Base-by-base conservation (phyloP, 2,113 vertebrate genomes). In the Callipepla californica region DNA sequence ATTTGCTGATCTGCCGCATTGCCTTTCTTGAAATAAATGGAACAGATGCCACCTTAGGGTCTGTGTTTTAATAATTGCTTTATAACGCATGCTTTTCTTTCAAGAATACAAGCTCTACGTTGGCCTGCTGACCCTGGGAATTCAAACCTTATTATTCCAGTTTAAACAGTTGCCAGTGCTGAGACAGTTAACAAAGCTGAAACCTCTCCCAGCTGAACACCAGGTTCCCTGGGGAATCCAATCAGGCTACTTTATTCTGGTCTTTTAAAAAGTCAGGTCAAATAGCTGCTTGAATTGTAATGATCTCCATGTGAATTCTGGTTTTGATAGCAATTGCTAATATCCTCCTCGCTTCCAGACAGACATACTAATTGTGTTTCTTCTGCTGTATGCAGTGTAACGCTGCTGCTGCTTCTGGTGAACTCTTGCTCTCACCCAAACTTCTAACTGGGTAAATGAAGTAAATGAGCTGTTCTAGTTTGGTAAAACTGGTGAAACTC, bases 71-170 rank as follows among this genome's bases (percentile, higher is more conserved):
- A 80, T 85, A 79, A 89, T 92, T 85, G 47, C 36, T 91, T 93
- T 83, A 87, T 91, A 94, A 95, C 74, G 18, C 18, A 48, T 28
- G 55, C 21, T 77, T 73, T 95, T 87, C 28, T 94, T 89, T 74
- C 53, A 68, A 93, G 95, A 87, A 87, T 61, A 80, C 79, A 74
- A 25, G 83, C 48, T 61, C 59, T 51, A n/a, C 23, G 11, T 74
- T 91, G 93, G 87, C 76, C 87, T 92, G 40, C 38, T 96, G 91
- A 92, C 94, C 91, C 57, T 87, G 65, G 38, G 51, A 96, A 87
- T 93, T 91, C 79, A 91, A 91, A 94, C 65, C 85, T 94, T 91
- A 87, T 96, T 93, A 92, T 72, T 93, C 80, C 12, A 55, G 59
- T 87, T 96, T 90, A 91, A 92, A 93, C 81, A 93, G n/a, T 95